Evolutionary conservation across 2,797 vertebrate species (phyloP).

Genomic region (Silurus aristotelis): DNA sequence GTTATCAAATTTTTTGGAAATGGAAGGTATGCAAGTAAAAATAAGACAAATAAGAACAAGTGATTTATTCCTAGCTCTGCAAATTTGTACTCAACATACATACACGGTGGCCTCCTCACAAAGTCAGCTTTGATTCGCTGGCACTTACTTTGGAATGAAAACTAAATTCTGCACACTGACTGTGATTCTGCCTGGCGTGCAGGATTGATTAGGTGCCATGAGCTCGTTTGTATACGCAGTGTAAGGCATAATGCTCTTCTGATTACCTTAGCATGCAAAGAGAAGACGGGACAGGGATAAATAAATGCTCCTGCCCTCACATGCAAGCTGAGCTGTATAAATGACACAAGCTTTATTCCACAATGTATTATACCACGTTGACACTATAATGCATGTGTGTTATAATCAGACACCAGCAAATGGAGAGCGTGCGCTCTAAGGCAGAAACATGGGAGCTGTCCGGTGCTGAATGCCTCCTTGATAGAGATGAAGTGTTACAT

Average conservation of each 20-base stretch:
- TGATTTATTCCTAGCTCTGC: neutral
- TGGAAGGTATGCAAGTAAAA: neutral
- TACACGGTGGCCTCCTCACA: neutral
- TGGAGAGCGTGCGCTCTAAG: neutral
- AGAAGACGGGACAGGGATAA: conserved; percentile 24
- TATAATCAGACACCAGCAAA: conserved; percentile 1
- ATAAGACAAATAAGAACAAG: neutral
- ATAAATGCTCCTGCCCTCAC: neutral
- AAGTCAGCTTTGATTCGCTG: conserved; percentile 20
- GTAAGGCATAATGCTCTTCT: conserved; percentile 38
- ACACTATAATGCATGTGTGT: neutral
- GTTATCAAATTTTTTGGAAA: neutral
- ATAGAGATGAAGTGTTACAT: neutral
- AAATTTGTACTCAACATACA: neutral
- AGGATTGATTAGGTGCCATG: conserved; percentile 24
- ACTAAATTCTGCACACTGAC: conserved; percentile 18
- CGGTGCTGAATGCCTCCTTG: conserved; percentile 47
- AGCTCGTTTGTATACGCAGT: conserved; percentile 15
- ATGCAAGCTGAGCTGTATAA: neutral
- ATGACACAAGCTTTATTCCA: neutral
- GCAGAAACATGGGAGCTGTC: conserved; percentile 43
- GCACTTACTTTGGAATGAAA: neutral
- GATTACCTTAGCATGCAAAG: conserved; percentile 27
- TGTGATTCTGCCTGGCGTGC: neutral
- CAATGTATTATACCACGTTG: neutral